Conservation (phyloP, 1,140 invertebrate genomes). For the Hydropsyche tenuis region DNA sequence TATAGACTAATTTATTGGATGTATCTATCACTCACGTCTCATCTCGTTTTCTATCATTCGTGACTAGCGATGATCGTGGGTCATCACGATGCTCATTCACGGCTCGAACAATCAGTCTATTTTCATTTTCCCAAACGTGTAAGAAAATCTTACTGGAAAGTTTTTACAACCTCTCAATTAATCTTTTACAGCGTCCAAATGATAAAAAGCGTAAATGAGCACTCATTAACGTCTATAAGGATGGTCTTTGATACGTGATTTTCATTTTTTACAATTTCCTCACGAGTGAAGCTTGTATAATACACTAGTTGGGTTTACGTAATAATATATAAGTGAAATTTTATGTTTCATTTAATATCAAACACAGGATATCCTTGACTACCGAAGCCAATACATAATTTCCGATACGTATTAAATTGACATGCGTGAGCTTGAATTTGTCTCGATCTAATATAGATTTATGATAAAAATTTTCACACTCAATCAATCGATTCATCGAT, state of each 20-base stretch:
- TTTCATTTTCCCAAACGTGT: too few species aligned
- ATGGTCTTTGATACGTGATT: too few species aligned
- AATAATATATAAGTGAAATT: constrained; percentile 5
- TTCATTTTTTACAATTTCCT: neutral
- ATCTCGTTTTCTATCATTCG: neutral
- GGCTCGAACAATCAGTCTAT: too few species aligned
- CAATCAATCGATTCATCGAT: too few species aligned
- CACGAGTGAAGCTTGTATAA: neutral
- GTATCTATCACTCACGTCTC: too few species aligned
- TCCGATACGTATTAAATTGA: neutral
- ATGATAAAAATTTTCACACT: too few species aligned
- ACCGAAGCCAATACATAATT: neutral
- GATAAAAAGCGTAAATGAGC: too few species aligned
- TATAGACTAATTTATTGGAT: too few species aligned
- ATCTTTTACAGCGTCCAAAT: too few species aligned
- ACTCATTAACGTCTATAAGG: too few species aligned
- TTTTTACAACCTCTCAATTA: neutral
- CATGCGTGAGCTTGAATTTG: too few species aligned
- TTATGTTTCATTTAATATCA: neutral
- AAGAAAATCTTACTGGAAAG: neutral
- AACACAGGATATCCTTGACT: constrained; percentile 4
- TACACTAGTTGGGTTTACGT: neutral
- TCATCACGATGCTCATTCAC: too few species aligned
- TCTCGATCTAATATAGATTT: neutral
- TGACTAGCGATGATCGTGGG: neutral